phyloP scores from a whole-genome alignment of 1,140 invertebrate species.

The Brachionus manjavacas region DNA sequence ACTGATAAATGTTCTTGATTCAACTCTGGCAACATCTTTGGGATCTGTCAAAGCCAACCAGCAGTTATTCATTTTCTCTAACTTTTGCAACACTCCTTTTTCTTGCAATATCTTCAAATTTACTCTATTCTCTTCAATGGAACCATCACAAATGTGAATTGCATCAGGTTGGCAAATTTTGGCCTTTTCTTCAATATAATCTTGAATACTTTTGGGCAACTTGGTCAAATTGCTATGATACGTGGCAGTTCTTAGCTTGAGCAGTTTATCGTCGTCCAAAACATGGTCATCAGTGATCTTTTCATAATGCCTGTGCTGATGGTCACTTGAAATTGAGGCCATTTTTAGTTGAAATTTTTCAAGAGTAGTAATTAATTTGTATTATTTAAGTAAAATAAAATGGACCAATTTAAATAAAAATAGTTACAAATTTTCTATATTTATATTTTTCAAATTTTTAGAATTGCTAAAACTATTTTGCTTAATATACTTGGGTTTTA shows the following conservation, averaged over 20 bases:
- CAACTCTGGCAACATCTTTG: slow-evolving; percentile 91
- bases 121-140: slow-evolving; percentile 70
- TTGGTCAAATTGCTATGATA: neutral
- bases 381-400: slow-evolving; percentile 94
- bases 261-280: neutral
- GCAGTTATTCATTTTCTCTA: slow-evolving; percentile 91
- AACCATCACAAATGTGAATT: slow-evolving; percentile 86
- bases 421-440: too few relatives aligned
- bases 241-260: neutral
- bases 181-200: slow-evolving; percentile 47
- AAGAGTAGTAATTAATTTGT: slow-evolving; percentile 64
- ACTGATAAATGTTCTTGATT: slow-evolving; percentile 89
- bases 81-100: slow-evolving; percentile 68
- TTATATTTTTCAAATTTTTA: too few relatives aligned
- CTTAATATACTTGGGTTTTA: too few relatives aligned
- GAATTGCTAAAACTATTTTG: too few relatives aligned
- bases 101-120: slow-evolving; percentile 59
- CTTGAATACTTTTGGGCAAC: neutral
- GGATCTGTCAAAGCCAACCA: slow-evolving; percentile 91
- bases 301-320: neutral
- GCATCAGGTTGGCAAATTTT: slow-evolving; percentile 73
- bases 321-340: neutral
- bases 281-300: neutral
- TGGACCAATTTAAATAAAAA: slow-evolving; percentile 66
- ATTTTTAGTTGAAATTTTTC: slow-evolving; percentile 42